phyloP scores from a whole-genome alignment of 2,888 invertebrate species.

The Polydrusus tereticollis region DNA sequence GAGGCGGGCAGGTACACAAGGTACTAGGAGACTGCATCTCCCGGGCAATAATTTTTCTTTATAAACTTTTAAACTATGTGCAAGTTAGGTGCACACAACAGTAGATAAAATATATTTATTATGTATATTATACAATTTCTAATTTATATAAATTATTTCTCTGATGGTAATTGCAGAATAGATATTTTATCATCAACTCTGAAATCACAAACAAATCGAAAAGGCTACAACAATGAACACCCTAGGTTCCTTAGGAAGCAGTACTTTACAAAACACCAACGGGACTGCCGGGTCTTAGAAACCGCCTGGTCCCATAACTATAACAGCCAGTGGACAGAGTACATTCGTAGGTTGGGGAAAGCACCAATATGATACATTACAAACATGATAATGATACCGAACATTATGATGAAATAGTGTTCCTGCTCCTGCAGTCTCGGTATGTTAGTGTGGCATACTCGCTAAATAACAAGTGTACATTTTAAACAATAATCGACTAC shows the following conservation, averaged over 20 bases:
- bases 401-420: constrained; percentile 53
- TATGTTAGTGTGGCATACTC: constrained; percentile 66
- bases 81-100: constrained; percentile 69
- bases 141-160: constrained; percentile 62
- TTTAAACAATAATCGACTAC: constrained; percentile 66
- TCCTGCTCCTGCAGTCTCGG: constrained; percentile 60
- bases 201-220: constrained; percentile 67
- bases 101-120: constrained; percentile 68
- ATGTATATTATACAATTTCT: constrained; percentile 63
- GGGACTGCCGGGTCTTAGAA: constrained; percentile 43
- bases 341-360: constrained; percentile 65
- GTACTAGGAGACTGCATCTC: constrained; percentile 41
- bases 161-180: constrained; percentile 67
- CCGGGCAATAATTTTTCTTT: constrained; percentile 52
- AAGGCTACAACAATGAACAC: constrained; percentile 69
- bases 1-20: constrained; percentile 61
- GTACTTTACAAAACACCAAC: constrained; percentile 60
- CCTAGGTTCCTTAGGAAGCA: constrained; percentile 68
- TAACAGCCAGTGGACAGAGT: constrained; percentile 66
- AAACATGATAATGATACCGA: constrained; percentile 54
- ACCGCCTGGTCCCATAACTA: constrained; percentile 50
- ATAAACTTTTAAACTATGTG: constrained; percentile 66
- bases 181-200: constrained; percentile 61
- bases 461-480: constrained; percentile 68
- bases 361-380: constrained; percentile 65